Percentiles rank a stretch among this genome's conserved stretches.
Evolutionary conservation across 2,113 vertebrate genomes (phyloP).

Genomic region (Laticauda colubrina): DNA sequence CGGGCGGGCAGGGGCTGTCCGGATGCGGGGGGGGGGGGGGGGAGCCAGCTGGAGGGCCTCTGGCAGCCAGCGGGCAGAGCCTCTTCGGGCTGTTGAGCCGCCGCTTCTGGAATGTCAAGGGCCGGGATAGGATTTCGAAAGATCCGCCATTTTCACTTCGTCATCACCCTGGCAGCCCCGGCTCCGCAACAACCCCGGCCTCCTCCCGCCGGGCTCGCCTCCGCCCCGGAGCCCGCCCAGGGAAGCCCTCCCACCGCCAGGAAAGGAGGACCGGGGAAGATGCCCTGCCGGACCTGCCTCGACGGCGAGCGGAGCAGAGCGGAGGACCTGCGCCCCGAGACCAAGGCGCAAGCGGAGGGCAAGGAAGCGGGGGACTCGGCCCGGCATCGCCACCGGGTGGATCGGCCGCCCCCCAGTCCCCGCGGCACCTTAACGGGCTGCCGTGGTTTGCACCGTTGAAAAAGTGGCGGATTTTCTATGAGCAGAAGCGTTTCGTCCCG

Average conservation of each 20-base stretch:
- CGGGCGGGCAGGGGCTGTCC: not conserved
- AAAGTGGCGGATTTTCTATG: not conserved
- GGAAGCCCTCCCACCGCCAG: not conserved
- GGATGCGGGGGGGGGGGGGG: not conserved
- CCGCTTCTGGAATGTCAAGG: constrained; percentile 74
- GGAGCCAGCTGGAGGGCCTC: not conserved
- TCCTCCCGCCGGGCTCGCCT: not conserved
- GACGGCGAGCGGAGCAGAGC: not conserved
- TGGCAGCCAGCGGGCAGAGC: not conserved
- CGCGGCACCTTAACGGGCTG: not conserved
- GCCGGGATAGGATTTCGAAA: constrained; percentile 94
- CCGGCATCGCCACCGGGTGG: not conserved
- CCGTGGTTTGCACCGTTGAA: not conserved
- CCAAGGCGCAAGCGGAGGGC: too few species aligned
- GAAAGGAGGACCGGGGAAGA: not conserved
- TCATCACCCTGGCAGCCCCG: constrained; percentile 76
- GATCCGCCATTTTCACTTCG: constrained; percentile 96
- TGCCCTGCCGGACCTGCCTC: not conserved
- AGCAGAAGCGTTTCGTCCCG: not conserved
- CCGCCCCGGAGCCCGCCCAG: not conserved
- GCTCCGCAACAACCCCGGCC: constrained; percentile 53
- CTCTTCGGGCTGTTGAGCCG: constrained; percentile 12
- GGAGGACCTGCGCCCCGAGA: not conserved
- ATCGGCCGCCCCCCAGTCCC: not conserved
- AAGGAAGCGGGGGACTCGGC: not conserved